phyloP scores from a whole-genome alignment of 2,888 invertebrate species.

The Metallyticus violacea region DNA sequence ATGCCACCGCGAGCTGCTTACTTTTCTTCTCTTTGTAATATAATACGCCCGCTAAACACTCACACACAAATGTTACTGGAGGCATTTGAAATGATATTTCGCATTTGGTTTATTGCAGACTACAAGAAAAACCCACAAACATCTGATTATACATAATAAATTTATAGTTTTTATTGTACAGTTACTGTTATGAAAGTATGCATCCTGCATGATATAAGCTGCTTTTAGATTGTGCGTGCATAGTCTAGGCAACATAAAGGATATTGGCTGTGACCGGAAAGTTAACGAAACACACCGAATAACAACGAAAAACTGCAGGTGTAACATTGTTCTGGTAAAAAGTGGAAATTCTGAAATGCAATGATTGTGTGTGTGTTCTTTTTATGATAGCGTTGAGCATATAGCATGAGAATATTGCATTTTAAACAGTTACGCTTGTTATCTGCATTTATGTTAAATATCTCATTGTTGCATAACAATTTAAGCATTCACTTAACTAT shows the following conservation, averaged over 20 bases:
- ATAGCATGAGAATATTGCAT: not conserved
- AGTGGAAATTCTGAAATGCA: not conserved
- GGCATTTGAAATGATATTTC: not conserved
- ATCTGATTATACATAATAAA: not conserved
- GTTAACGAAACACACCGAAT: not conserved
- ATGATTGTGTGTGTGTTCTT: not conserved
- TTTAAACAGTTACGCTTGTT: not conserved
- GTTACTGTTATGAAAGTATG: not conserved
- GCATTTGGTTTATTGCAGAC: not conserved
- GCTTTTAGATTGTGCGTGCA: not conserved
- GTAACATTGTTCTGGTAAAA: not conserved
- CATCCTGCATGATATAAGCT: not conserved
- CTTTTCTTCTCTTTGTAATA: not conserved
- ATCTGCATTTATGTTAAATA: not conserved
- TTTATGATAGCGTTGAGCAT: not conserved
- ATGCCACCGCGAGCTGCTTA: not conserved
- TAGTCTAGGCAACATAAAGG: not conserved
- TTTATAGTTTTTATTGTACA: not conserved
- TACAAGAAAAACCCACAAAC: not conserved
- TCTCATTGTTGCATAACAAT: not conserved
- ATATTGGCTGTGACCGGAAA: not conserved
- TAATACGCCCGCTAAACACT: not conserved
- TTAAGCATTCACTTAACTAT: not conserved
- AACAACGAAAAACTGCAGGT: not conserved
- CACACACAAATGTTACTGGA: not conserved